Conservation (phyloP, 2,797 vertebrate genomes). For the Girardinus metallicus region DNA sequence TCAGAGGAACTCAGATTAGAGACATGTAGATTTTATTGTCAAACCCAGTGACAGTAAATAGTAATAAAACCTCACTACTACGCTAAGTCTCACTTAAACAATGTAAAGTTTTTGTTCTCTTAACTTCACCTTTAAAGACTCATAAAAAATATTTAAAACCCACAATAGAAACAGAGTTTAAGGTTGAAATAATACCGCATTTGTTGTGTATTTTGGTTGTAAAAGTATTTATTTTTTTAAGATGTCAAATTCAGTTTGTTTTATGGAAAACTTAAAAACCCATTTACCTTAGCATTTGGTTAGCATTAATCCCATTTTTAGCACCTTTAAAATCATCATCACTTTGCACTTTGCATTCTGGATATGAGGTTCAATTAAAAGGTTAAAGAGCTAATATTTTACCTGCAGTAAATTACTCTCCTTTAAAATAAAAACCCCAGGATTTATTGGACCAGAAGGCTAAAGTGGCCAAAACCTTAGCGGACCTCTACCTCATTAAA, state of each 20-base stretch:
- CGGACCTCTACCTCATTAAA: background rate
- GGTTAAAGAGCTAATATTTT: background rate
- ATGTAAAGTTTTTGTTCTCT: conserved; percentile 12
- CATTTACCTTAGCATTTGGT: background rate
- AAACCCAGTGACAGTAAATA: background rate
- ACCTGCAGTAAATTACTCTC: background rate
- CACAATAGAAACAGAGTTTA: background rate
- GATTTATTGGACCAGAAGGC: background rate
- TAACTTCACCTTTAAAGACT: background rate
- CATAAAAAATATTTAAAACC: background rate
- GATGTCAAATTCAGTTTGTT: conserved; percentile 47
- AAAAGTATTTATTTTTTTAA: background rate
- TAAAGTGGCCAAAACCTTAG: background rate
- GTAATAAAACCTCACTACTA: background rate
- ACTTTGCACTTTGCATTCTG: no score
- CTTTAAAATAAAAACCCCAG: background rate
- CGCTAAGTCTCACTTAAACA: background rate
- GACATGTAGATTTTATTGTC: conserved; percentile 8
- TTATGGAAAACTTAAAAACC: background rate
- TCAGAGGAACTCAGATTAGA: conserved; percentile 25
- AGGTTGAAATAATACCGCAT: background rate
- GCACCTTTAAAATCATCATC: background rate
- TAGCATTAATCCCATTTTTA: background rate
- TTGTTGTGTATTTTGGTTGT: background rate
- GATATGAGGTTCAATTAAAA: background rate